Evolutionary conservation across 2,797 vertebrate species (phyloP), one percentile per base, ranked within the genome.

Genomic region (Aplochiton taeniatus): DNA sequence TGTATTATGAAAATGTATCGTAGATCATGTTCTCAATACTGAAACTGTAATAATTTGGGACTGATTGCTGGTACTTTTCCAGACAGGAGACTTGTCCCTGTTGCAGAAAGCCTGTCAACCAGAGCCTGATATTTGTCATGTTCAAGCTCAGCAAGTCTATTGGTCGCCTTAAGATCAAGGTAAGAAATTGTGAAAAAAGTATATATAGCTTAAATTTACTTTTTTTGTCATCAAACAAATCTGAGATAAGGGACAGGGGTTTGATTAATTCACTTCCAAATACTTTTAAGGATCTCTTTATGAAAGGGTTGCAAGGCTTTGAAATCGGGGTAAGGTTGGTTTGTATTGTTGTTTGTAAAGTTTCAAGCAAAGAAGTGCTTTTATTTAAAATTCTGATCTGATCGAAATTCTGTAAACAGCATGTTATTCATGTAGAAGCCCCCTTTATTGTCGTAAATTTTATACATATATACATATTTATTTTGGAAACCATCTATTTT

Each of bases 71-170:
- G 4, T 44, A 60, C 0, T 71, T 71, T 55, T 68, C 0, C 11
- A 95, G 93, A 74, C 91, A 94, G 83, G 91, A 93, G 83, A 94
- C 92, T 19, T 95, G 94, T 70, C 94, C 94, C 0, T 95, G 92
- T 84, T 95, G 94, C 83, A 91, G 94, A 70, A 92, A 92, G 63
- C 77, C 91, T 4, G 84, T 94, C 18, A 92, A 90, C 70, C 79
- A 83, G 0, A 93, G 76, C 77, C 77, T 90, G 65, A 91, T 94
- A 68, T 89, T 93, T 74, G 83, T 90, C 57, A 92, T 94, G 89
- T 93, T 92, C 70, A 93, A 91, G 68, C 87, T 95, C 60, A 91
- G 84, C 80, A 95, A 89, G 82, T 88, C 88, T 63, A 95, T 95
- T 31, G 91, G 91, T 61, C 91, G 85, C 58, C 75, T 95, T 68